A percentile compares a stretch with the other conserved stretches of the same genome.
Evolutionary conservation across 2,888 invertebrate species (phyloP).

Genomic region (Steromphala cineraria): DNA sequence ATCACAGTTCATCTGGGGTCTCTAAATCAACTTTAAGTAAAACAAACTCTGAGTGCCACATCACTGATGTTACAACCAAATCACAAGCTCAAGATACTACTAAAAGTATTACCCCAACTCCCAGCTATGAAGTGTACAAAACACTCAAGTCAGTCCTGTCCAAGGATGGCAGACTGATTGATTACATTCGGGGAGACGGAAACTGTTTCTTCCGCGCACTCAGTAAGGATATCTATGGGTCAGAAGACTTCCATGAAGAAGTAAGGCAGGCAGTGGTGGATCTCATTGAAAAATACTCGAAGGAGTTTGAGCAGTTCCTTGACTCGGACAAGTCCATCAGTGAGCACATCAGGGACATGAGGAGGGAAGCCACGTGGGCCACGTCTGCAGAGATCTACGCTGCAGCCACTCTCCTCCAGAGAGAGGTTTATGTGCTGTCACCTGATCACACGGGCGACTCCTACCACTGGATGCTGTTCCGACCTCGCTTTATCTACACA

Average conservation of each 20-base stretch:
- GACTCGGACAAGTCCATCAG: slow-evolving; percentile 48
- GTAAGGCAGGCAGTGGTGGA: slow-evolving; percentile 61
- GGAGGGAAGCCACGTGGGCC: slow-evolving; percentile 57
- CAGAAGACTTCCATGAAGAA: slow-evolving; percentile 58
- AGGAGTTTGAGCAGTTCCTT: slow-evolving; percentile 59
- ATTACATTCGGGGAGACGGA: slow-evolving; percentile 65
- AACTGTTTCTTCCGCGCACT: slow-evolving; percentile 68
- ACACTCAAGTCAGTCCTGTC: slow-evolving; percentile 46
- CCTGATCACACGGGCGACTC: slow-evolving; percentile 54
- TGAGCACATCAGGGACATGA: slow-evolving; percentile 55
- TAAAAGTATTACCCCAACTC: slow-evolving; percentile 40
- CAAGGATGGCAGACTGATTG: slow-evolving; percentile 52
- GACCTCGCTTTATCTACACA: slow-evolving; percentile 44
- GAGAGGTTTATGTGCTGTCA: slow-evolving; percentile 61
- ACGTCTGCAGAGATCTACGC: slow-evolving; percentile 67
- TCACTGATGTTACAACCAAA: not conserved
- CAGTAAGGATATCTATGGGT: slow-evolving; percentile 62
- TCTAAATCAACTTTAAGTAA: not conserved
- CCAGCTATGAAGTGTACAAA: slow-evolving; percentile 50
- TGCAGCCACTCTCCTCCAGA: slow-evolving; percentile 59
- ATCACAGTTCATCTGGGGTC: not conserved
- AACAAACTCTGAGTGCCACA: not conserved
- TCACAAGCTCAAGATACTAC: not conserved
- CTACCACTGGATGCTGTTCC: slow-evolving; percentile 64
- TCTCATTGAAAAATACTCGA: slow-evolving; percentile 53